Evolutionary conservation across 2,113 vertebrate species (phyloP), one percentile per base, ranked within the genome.

Genomic region (Labrus mixtus): DNA sequence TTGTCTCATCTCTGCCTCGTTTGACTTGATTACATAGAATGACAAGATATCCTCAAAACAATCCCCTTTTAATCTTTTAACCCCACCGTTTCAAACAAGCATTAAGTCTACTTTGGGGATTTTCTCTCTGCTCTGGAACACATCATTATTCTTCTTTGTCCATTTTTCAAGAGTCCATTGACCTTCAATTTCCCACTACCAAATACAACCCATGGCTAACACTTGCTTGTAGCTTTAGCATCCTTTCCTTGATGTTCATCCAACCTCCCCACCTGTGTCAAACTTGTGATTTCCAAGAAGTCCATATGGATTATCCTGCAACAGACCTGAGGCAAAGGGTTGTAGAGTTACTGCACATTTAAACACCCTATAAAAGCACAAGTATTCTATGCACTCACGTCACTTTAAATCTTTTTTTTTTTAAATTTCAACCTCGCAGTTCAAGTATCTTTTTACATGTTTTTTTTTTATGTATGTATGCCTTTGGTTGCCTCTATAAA

Each of bases 1-100:
- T 54, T 51, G 48, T 19, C 48, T 51, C 48, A 51, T 20, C n/a
- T 25, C 55, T 59, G n/a, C 43, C 19, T 68, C 53, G 67, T 79
- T 66, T 83, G 67, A 79, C 61, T n/a, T 29, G 29, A 12, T 76
- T 53, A 29, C 19, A 76, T 53, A 55, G 8, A 74, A 55, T n/a
- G 22, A 54, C 45, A 61, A 62, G 13, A 55, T 37, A 67, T 16
- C 19, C n/a, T 43, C 23, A 25, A 61, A 63, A 59, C 45, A 10
- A 22, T 41, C 10, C 5, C n/a, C n/a, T 36, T 2, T 48, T 73
- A 55, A 0, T 63, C 4, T 53, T 45, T 1, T 62, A 48, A 37
- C 20, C 5, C 4, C 33, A 17, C 46, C 33, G 5, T 29, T 45
- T 76, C 6, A 65, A 61, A 16, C 23, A 58, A 59, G 4, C 46